Evolutionary conservation across 2,797 vertebrate species (phyloP).

Genomic region (Lepilemur ruficaudatus): DNA sequence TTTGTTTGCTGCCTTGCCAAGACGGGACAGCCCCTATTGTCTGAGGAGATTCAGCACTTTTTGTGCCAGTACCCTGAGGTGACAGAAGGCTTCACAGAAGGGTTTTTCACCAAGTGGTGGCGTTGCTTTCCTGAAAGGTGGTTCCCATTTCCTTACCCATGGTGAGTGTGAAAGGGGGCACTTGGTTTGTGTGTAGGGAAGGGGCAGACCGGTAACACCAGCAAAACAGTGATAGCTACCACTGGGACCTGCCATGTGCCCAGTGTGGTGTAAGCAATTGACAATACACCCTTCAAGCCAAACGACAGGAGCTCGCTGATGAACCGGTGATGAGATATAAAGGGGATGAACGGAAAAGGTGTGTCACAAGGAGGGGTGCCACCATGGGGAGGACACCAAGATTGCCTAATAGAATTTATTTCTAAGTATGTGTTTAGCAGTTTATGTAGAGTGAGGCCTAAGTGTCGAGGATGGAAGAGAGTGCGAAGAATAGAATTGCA

Average conservation of each 20-base stretch:
- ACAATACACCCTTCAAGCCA: background rate
- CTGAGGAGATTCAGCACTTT: slow-evolving; percentile 81
- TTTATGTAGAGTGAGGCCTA: background rate
- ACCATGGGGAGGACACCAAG: background rate
- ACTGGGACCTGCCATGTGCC: background rate
- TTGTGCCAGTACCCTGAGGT: slow-evolving; percentile 81
- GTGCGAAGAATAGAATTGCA: too few relatives aligned
- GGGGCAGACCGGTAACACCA: background rate
- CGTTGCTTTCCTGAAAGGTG: slow-evolving; percentile 76
- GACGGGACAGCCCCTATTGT: slow-evolving; percentile 80
- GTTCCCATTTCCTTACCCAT: slow-evolving; percentile 80
- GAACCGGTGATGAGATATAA: background rate
- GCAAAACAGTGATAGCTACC: too few relatives aligned
- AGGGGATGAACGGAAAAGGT: background rate
- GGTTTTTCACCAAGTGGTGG: slow-evolving; percentile 80
- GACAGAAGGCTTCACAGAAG: slow-evolving; percentile 81
- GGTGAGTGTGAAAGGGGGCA: slow-evolving; percentile 78
- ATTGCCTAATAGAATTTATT: background rate
- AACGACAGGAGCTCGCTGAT: background rate
- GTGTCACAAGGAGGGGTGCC: background rate
- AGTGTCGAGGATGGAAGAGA: background rate
- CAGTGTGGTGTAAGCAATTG: accelerated
- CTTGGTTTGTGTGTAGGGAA: background rate
- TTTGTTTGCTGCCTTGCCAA: slow-evolving; percentile 62
- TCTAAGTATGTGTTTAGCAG: background rate